Conservation (phyloP, 2,113 vertebrate genomes). For the Chloroceryle aenea region DNA sequence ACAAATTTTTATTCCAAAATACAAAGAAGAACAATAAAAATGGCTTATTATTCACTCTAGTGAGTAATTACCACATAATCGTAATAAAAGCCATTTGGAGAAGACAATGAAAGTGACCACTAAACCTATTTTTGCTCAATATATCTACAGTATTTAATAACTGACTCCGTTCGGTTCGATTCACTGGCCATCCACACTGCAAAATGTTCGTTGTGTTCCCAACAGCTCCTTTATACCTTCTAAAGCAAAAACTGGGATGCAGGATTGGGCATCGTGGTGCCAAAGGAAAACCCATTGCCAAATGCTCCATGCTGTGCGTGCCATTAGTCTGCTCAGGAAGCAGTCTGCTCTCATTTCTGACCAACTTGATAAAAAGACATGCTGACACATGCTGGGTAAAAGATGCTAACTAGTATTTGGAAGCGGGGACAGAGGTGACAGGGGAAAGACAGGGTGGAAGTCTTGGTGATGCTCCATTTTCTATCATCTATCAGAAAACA, state of each 20-base stretch:
- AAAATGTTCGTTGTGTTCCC: not conserved
- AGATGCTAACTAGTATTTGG: not conserved
- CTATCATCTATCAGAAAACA: not conserved
- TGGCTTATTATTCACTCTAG: not conserved
- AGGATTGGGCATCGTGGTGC: not conserved
- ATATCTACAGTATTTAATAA: not conserved
- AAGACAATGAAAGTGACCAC: constrained; percentile 10
- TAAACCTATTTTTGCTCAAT: constrained; percentile 35
- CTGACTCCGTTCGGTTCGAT: not conserved
- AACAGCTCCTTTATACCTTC: not conserved
- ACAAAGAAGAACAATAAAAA: not conserved
- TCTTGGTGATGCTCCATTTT: not conserved
- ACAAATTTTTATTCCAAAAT: not conserved
- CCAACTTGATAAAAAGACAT: not conserved
- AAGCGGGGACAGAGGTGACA: not conserved
- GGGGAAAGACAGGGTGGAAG: not conserved
- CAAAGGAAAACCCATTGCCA: not conserved
- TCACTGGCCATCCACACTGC: not conserved
- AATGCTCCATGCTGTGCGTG: not conserved
- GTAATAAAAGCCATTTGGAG: not conserved
- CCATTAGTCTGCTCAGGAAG: not conserved
- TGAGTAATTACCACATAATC: not conserved
- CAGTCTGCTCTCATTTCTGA: not conserved
- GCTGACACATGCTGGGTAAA: not conserved
- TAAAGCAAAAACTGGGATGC: constrained; percentile 4